Evolutionary conservation across 2,888 invertebrate species (phyloP).

Genomic region (Orthonevra nobilis): DNA sequence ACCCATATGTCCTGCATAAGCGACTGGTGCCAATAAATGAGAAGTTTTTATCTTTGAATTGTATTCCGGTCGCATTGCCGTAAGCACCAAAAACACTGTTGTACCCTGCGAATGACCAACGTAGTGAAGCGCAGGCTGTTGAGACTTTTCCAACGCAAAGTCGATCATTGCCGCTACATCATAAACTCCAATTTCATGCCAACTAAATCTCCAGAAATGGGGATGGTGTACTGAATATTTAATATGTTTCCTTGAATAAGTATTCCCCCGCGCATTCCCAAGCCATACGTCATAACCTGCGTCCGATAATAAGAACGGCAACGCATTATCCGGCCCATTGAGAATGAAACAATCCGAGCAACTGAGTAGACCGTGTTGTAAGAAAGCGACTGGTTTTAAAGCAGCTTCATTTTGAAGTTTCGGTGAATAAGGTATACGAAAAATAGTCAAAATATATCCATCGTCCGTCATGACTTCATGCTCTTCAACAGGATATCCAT

Average conservation of each 20-base stretch:
- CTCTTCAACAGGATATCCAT: constrained; percentile 84
- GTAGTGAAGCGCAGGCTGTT: constrained; percentile 81
- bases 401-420: constrained; percentile 77
- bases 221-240: constrained; percentile 74
- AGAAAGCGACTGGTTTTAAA: constrained; percentile 82
- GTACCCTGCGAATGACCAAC: constrained; percentile 84
- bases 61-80: constrained; percentile 79
- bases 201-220: constrained; percentile 82
- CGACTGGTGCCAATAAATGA: constrained; percentile 84
- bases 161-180: constrained; percentile 86
- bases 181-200: constrained; percentile 80
- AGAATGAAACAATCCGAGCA: constrained; percentile 88
- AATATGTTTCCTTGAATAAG: constrained; percentile 82
- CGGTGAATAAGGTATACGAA: constrained; percentile 86
- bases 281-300: constrained; percentile 83
- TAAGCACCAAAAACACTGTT: constrained; percentile 81
- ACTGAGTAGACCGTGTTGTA: constrained; percentile 88
- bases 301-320: constrained; percentile 81
- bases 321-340: constrained; percentile 84
- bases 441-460: constrained; percentile 90
- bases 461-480: constrained; percentile 88
- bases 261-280: constrained; percentile 85
- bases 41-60: constrained; percentile 80
- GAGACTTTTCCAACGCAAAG: constrained; percentile 80
- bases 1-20: constrained; percentile 83